Base-by-base conservation (phyloP, 2,888 invertebrate species). In the Dynastes grantii region DNA sequence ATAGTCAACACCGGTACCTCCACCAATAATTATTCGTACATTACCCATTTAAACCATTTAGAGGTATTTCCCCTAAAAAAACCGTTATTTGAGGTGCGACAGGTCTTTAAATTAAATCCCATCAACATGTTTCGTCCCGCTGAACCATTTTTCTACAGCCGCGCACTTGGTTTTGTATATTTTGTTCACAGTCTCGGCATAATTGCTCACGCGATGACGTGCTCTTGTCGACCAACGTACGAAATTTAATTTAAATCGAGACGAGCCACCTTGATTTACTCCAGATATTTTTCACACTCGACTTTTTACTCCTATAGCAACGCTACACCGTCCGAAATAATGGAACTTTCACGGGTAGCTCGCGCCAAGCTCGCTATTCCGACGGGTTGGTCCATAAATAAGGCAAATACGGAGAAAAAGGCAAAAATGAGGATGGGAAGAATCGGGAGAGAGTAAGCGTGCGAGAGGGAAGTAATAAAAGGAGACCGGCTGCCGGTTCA, bases 161-260 rank as follows among this genome's bases (percentile, higher is more conserved):
- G n/a, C 16, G 22, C 4, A 6, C 16, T 58, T 22, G 5, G 22
- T 45, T 58, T 58, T 58, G 5, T 16, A 22, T 22, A 9, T 58
- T 58, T 22, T 16, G 55, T 58, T 22, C 55, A 8, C 5, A 58
- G 22, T 58, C 55, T 16, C 16, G 22, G 55, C 55, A 55, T 55
- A 55, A 55, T 55, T 55, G 55, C 22, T 55, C 55, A 22, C 22
- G 55, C 55, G 55, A 55, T 0, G 55, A 55, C 55, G 55, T 55
- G 55, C 55, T 6, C 22, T 27, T 32, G 32, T 32, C 55, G 8
- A 45, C 45, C 8, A 11, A 45, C 11, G 45, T 55, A 22, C 65
- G 49, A 40, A 67, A 67, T 67, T 67, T 67, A 67, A 67, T 67
- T 67, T 67, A 67, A 67, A 67, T 67, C 65, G 65, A 45, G 37